Conservation (phyloP, 2,113 vertebrate genomes). For the Rattus norvegicus region GRCr8 NC_086022.1:121383501-121384000, state of each 20-base stretch:
- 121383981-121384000: background rate
- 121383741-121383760: background rate
- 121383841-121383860: background rate
- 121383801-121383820: background rate
- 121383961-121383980: background rate
- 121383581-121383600: too few species aligned
- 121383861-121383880: background rate
- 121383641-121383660: background rate
- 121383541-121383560: background rate
- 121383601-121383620: background rate
- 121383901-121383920: background rate
- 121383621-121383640: background rate
- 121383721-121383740: background rate
- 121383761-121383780: background rate
- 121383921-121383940: background rate
- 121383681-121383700: background rate
- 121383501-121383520: background rate
- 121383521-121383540: background rate
- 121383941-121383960: background rate
- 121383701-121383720: background rate
- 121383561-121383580: background rate
- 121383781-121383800: background rate
- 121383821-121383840: background rate
- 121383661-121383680: background rate
- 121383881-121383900: background rate